Percentiles rank a stretch among this genome's conserved stretches.
Conservation (phyloP, 2,113 vertebrate species). For the Ictidomys tridecemlineatus region DNA sequence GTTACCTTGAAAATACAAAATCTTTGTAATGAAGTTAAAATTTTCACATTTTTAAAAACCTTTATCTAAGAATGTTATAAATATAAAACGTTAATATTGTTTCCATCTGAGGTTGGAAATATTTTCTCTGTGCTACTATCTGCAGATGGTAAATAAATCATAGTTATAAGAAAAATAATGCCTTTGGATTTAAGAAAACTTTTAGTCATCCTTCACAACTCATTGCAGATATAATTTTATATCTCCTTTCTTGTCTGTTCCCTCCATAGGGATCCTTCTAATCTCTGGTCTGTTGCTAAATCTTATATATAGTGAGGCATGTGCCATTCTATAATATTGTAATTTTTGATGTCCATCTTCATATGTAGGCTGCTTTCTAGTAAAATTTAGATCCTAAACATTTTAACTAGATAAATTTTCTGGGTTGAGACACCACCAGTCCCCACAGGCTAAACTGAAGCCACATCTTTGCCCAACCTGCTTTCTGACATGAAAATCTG, state of each 20-base stretch:
- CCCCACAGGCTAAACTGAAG: no score
- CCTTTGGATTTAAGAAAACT: background rate
- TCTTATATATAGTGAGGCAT: background rate
- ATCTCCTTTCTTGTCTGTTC: background rate
- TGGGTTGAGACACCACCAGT: background rate
- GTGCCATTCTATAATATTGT: background rate
- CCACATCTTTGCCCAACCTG: no score
- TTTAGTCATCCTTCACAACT: background rate
- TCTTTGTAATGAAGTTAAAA: background rate
- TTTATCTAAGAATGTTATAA: background rate
- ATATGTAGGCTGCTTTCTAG: background rate
- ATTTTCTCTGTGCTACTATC: background rate
- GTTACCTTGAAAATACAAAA: background rate
- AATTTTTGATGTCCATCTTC: background rate
- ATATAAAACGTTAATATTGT: background rate
- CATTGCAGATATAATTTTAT: background rate
- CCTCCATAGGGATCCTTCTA: background rate
- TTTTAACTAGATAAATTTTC: background rate
- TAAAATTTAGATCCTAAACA: conserved; percentile 1
- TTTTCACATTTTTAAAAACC: background rate
- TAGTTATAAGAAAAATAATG: background rate
- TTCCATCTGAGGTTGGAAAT: background rate
- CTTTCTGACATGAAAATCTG: no score
- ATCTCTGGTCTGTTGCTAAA: background rate
- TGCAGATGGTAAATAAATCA: background rate